These are phyloP conservation scores for Antechinus stuartii DNA, from an alignment of 2,113 vertebrate genomes.

Conservation along the genomic window DNA sequence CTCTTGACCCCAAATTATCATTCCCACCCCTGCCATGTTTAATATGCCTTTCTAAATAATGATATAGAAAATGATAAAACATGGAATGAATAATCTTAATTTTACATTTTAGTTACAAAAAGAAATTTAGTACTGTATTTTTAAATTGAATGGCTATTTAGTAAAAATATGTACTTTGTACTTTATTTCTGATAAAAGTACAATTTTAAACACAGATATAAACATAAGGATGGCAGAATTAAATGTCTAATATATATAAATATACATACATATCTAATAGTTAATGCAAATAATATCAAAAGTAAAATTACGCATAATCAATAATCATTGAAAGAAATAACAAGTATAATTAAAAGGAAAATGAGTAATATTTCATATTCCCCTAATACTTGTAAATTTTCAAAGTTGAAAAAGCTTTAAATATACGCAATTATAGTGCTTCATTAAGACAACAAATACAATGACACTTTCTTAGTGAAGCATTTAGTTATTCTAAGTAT, in stretches of 20 bases:
- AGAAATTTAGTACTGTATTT: not conserved
- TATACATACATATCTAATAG: not conserved
- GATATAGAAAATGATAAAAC: not conserved
- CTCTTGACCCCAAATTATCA: too few relatives aligned
- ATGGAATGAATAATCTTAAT: not conserved
- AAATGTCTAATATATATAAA: not conserved
- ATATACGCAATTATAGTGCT: not conserved
- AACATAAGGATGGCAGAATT: too few relatives aligned
- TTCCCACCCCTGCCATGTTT: not conserved
- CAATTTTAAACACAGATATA: not conserved
- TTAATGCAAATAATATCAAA: not conserved
- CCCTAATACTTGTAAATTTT: not conserved
- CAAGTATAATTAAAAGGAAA: not conserved
- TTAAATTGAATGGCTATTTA: not conserved
- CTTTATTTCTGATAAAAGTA: not conserved
- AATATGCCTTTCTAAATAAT: not conserved
- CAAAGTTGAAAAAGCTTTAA: not conserved
- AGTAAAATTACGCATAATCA: not conserved
- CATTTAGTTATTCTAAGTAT: not conserved
- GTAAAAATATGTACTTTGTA: not conserved
- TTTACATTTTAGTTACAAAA: too few relatives aligned
- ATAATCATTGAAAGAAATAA: rapidly evolving
- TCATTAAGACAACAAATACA: not conserved
- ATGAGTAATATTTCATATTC: not conserved
- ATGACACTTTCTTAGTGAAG: not conserved